Evolutionary conservation across 1,140 invertebrate genomes (phyloP).

Genomic region (Heliconius congener): DNA sequence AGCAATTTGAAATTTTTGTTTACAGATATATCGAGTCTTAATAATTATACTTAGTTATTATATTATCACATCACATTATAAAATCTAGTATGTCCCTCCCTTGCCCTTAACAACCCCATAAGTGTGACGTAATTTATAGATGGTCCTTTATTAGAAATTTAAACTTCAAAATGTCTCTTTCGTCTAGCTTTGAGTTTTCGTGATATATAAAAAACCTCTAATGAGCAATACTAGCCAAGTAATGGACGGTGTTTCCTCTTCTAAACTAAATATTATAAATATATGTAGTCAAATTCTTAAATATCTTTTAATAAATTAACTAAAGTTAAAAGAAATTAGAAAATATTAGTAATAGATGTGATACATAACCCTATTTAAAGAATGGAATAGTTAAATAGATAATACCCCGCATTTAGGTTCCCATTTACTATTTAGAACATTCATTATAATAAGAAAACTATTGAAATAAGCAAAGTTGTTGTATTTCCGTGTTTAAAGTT

Average conservation of each 20-base stretch:
- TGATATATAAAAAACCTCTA: background rate
- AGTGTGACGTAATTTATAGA: too few species aligned
- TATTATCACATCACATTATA: too few species aligned
- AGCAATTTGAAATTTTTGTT: too few species aligned
- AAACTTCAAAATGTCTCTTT: background rate
- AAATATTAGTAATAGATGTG: constrained; percentile 64
- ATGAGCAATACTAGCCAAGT: constrained; percentile 2
- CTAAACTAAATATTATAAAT: constrained; percentile 18
- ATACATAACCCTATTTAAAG: constrained; percentile 56
- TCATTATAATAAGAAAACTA: constrained; percentile 50
- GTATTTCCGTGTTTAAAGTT: constrained; percentile 50
- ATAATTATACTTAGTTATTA: too few species aligned
- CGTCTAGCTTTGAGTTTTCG: background rate
- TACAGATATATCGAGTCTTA: too few species aligned
- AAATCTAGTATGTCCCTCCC: too few species aligned
- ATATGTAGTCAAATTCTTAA: constrained; percentile 17
- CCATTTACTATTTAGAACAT: constrained; percentile 53
- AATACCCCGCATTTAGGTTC: constrained; percentile 68
- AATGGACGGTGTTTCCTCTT: constrained; percentile 2
- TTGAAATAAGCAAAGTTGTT: constrained; percentile 51
- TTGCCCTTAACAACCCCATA: too few species aligned
- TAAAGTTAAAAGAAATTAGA: constrained; percentile 9
- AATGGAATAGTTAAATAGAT: constrained; percentile 55
- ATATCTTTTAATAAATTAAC: constrained; percentile 1
- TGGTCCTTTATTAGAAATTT: background rate